Base-by-base conservation (phyloP, 1,140 invertebrate species). In the Heterodera schachtii region DNA sequence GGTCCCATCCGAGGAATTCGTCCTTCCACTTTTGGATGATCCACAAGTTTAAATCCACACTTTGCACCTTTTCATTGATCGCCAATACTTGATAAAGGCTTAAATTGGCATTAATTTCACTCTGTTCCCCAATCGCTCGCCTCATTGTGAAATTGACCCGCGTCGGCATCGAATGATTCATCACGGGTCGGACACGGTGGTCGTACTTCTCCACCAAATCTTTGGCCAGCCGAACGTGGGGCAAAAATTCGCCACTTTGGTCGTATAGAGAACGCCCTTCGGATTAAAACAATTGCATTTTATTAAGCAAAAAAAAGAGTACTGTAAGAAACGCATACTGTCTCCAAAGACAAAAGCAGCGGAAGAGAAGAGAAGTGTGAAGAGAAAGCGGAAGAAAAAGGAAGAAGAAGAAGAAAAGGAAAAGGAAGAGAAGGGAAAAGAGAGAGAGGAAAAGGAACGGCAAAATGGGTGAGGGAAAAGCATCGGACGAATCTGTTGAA, bases 21-120 rank as follows among this genome's bases (percentile, higher is more conserved):
- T 89, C 88, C n/a, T 83, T 82, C 88, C 88, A 89, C 82, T 89
- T 89, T 75, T 89, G 87, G 49, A 89, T 89, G n/a, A 89, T 70
- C 88, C 88, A 89, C 52, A 89, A 81, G 77, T 89, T 89, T 60
- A 89, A 79, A 73, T 89, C 88, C 31, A 89, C 83, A 79, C 84
- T 88, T 76, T 89, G 88, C 64, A 86, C 82, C 75, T 90, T 90
- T 71, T 89, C 88, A 73, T 89, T 90, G 85, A 89, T 89, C 43
- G 87, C 85, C 5, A 89, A 75, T 64, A 89, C 90, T 80, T 89
- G 88, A 81, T 90, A 90, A 6, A 89, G 80, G 31, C 44, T 71
- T 71, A 46, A 41, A 31, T 69, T 69, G 1, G 41, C 31, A 69
- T n/a, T 7, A 43, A 43, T 21, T 43, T 7, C 7, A 19, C 8